Evolutionary conservation across 2,113 vertebrate species (phyloP).

Genomic region (Chaenogobius annularis): DNA sequence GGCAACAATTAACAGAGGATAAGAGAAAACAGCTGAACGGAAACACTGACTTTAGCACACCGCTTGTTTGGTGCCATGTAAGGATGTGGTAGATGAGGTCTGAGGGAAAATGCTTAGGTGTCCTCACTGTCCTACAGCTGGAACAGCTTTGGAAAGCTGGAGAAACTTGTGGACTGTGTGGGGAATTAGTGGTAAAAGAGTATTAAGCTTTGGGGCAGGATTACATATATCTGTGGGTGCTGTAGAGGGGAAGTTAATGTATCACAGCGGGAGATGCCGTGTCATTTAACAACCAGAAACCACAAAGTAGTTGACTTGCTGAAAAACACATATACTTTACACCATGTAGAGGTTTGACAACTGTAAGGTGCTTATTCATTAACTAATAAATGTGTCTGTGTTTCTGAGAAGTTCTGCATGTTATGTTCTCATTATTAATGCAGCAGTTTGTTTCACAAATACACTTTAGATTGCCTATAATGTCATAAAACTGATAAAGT

Average conservation of each 20-base stretch:
- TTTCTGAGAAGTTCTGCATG: background rate
- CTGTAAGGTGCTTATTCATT: background rate
- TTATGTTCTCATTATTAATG: constrained; percentile 7
- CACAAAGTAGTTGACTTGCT: background rate
- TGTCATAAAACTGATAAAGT: background rate
- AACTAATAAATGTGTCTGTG: background rate
- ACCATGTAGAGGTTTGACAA: background rate
- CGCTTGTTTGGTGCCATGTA: constrained; percentile 48
- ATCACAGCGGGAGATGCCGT: constrained; percentile 2
- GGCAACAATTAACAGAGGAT: constrained; percentile 45
- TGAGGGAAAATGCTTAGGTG: constrained; percentile 54
- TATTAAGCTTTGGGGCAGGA: constrained; percentile 25
- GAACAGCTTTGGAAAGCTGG: constrained; percentile 17
- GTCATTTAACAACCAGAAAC: constrained; percentile 20
- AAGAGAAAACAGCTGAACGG: constrained; percentile 65
- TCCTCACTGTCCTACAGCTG: background rate
- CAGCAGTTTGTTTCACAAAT: constrained; percentile 9
- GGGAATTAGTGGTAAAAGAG: constrained; percentile 22
- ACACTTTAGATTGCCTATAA: constrained; percentile 8
- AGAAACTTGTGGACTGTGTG: constrained; percentile 14
- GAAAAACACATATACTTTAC: background rate
- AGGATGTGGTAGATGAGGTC: constrained; percentile 53
- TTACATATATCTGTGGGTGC: constrained; percentile 6
- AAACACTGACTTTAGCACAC: constrained; percentile 43
- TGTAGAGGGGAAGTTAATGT: constrained; percentile 11